Evolutionary conservation across 2,888 invertebrate genomes (phyloP), one percentile per base, ranked within the genome.

Genomic region (Theodoxus fluviatilis): DNA sequence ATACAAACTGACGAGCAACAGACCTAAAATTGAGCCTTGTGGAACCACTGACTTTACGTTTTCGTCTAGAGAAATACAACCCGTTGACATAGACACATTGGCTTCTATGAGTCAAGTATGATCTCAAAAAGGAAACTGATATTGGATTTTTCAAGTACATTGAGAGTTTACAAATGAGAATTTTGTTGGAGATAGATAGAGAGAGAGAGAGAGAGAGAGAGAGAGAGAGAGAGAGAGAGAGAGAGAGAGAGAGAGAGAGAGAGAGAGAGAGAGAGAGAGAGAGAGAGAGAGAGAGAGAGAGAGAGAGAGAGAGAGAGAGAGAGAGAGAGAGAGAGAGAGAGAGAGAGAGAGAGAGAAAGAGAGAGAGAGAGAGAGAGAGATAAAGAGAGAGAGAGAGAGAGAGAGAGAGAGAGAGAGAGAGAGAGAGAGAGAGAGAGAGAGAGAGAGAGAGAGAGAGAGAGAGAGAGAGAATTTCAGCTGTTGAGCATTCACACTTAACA

Each of bases 341-440:
- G 61, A 35, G 2, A 9, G 33, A 2, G 31, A 33, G 31, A 61
- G 12, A 61, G 3, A 35, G 35, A 61, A 6, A 33, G 33, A 61
- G 3, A 49, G 28, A 49, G 4, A 28, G 31, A n/a, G n/a, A 35
- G n/a, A 33, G 33, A 7, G 67, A 28, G 12, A 33, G 67, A 67
- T 25, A 22, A 35, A 49, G 28, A 49, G 67, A 28, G 67, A 37
- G 0, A 28, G 68, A 57, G 63, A 63, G 63, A 63, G 63, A 43
- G 47, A 63, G 49, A 55, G 37, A 52, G 63, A 64, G 63, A 49
- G 33, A 33, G 64, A 28, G 43, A 66, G 52, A 22, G 55, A 57
- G 33, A 43, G 43, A 35, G 18, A 40, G 25, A 47, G 31, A 47
- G 12, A 31, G 33, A 18, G 49, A 43, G 38, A 3, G n/a, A 28